Evolutionary conservation across 2,888 invertebrate species (phyloP), one percentile per base, ranked within the genome.

Genomic region (Drosophila kokeensis): DNA sequence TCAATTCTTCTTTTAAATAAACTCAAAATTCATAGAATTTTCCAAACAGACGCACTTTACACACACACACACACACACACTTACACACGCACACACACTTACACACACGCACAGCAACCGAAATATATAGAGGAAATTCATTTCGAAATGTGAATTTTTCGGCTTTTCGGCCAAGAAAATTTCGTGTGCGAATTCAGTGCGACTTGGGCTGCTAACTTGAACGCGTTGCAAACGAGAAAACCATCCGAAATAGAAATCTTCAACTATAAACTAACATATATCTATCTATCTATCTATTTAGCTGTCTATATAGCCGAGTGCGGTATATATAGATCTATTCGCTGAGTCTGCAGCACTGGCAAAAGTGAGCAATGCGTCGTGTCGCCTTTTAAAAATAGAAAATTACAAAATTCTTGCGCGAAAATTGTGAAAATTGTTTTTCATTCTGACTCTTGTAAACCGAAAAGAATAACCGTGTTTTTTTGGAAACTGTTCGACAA

Each of bases 191-290:
- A 92, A 91, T 90, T 93, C 92, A 92, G 92, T 92, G 93, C 93
- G 92, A 93, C 92, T 93, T 92, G 92, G 93, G 92, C 93, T 93
- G 91, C 93, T 92, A 91, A 92, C 92, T 93, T 91, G 93, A 92
- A 92, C 92, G 93, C 92, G 93, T 92, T 92, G 93, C 92, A 87
- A 89, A 89, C 90, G 86, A 87, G 88, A 90, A 88, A 83, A 90
- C 77, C 76, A 87, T 81, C 75, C 90, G 89, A 90, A 87, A 72
- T 69, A 82, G 76, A 74, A 88, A 73, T 83, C 74, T 89, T 87
- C 73, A 81, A 87, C 83, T 90, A 83, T 68, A 84, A 84, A 88
- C 90, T 88, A 88, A 84, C 86, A 90, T 66, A 36, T 53, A 58
- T 67, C 34, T 48, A 52, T 61, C 53, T 29, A 68, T 73, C 63